Percentiles rank a stretch among this genome's conserved stretches.
phyloP scores from a whole-genome alignment of 2,113 vertebrate genomes.

The Aegithalos caudatus region DNA sequence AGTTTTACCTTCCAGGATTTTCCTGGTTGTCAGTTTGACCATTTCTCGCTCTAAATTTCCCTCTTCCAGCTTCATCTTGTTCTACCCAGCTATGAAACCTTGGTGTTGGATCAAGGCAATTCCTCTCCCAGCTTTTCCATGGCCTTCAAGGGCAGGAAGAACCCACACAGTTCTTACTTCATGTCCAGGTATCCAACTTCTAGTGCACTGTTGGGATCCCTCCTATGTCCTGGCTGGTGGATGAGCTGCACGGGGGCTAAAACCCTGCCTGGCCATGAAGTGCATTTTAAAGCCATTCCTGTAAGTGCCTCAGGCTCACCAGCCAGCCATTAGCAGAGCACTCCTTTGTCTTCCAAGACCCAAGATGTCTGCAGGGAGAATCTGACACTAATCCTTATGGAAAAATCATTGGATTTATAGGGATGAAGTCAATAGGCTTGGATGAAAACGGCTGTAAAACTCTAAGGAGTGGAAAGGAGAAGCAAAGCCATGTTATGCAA shows the following conservation, averaged over 20 bases:
- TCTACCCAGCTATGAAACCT: background rate
- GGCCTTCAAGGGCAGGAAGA: background rate
- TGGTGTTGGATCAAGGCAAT: background rate
- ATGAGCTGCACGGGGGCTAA: background rate
- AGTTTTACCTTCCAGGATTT: background rate
- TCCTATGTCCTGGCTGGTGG: background rate
- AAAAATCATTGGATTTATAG: conserved; percentile 58
- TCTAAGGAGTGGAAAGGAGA: conserved; percentile 4
- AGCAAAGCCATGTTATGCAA: background rate
- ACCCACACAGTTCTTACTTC: background rate
- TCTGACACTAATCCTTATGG: conserved; percentile 49
- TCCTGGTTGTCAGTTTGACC: background rate
- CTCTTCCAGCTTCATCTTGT: background rate
- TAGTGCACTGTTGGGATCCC: background rate
- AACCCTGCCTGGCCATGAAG: background rate
- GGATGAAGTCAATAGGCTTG: conserved; percentile 54
- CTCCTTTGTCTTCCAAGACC: conserved; percentile 37
- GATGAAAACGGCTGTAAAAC: background rate
- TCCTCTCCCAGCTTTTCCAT: background rate
- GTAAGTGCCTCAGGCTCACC: background rate
- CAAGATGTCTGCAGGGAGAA: conserved; percentile 41
- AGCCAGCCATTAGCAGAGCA: background rate
- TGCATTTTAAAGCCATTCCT: background rate
- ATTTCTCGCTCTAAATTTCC: background rate
- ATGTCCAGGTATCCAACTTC: background rate